Base-by-base conservation (phyloP, 1,140 invertebrate genomes). In the Drosophila trapezifrons region DNA sequence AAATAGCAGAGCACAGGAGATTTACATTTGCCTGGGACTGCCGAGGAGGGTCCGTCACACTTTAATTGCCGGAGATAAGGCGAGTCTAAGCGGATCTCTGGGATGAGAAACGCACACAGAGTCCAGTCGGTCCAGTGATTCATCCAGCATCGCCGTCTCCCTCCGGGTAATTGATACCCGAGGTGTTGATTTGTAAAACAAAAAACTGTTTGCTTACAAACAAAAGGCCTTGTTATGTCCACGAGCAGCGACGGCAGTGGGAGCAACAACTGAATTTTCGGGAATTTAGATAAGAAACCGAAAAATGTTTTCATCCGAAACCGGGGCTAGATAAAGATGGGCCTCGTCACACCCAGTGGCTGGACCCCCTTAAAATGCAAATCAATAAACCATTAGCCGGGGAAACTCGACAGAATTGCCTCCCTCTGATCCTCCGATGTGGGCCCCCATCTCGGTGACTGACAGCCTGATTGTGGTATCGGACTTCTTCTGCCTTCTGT, bases 131-230 rank as follows among this genome's bases (percentile, higher is more conserved):
- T 27, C 37, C 29, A 18, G 72, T 81, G 78, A 81, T 73, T 81
- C 78, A 81, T 58, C 57, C 57, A 58, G 72, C 51, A 40, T 40
- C 55, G 40, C 35, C 46, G 15, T 52, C 47, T 52, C 27, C 42
- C 42, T 63, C 35, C 37, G 59, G 67, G 83, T 83, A 87, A 89
- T 87, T 87, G 83, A 87, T 87, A 87, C 84, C 76, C 84, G 67
- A 87, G 83, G 84, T 87, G 83, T 87, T 87, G 83, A 89, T 87
- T 87, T 87, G 76, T 69, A 87, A 87, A 87, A 87, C 58, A 86
- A 87, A 86, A 86, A 78, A 69, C 79, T 83, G 83, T 86, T 86
- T 86, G 83, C 83, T 83, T 80, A 75, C 76, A 87, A 87, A 87
- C 84, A 87, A 87, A 86, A 81, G 66, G 59, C 58, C 70, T 77